Evolutionary conservation across 1,140 invertebrate species (phyloP).

Genomic region (Magallana ariakensis): DNA sequence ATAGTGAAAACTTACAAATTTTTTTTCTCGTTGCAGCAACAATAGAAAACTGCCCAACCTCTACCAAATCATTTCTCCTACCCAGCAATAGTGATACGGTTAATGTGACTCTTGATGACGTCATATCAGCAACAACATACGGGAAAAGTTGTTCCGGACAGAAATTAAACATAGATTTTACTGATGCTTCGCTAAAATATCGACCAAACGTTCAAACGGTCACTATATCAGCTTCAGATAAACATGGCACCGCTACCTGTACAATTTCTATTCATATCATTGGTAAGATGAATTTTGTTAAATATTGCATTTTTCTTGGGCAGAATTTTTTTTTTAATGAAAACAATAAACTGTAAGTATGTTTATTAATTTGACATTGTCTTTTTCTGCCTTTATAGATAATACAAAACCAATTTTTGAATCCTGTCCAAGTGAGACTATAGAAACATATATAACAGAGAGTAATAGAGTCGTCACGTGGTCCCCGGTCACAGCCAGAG

Average conservation of each 20-base stretch:
- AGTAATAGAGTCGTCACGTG: neutral
- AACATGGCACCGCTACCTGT: neutral
- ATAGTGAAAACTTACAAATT: neutral
- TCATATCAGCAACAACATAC: neutral
- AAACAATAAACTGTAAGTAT: too few relatives aligned
- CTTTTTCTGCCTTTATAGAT: neutral
- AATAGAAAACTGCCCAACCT: neutral
- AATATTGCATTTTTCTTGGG: too few relatives aligned
- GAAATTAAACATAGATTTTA: neutral
- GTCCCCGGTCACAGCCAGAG: neutral
- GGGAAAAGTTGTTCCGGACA: slow-evolving; percentile 21
- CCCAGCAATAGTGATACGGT: neutral
- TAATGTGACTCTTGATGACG: neutral
- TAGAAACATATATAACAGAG: neutral
- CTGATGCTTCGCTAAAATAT: neutral
- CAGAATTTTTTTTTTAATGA: too few relatives aligned
- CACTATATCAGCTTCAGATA: neutral
- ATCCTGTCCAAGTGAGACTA: neutral
- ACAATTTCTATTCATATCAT: neutral
- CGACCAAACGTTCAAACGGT: neutral
- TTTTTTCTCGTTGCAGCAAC: neutral
- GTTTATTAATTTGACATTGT: too few relatives aligned
- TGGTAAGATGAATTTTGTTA: neutral
- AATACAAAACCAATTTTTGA: neutral
- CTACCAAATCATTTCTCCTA: neutral